Evolutionary conservation across 2,888 invertebrate species (phyloP).

Genomic region (Bembecia ichneumoniformis): DNA sequence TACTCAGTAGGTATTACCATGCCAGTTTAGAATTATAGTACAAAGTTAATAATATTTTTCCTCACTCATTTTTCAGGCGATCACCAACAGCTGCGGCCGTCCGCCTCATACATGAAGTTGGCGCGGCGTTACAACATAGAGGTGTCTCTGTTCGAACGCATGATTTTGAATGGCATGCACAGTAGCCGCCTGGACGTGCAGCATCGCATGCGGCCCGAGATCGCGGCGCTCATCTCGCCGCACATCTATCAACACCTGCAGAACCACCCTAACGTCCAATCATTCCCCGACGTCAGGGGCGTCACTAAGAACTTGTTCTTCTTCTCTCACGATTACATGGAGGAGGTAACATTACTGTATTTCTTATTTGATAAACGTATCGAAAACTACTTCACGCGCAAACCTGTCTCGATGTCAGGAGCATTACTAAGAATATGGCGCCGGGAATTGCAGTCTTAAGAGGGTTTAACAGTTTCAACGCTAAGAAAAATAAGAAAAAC

Average conservation of each 20-base stretch:
- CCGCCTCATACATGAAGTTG: constrained; percentile 76
- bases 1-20: no score
- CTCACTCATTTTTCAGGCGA: constrained; percentile 65
- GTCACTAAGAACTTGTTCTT: constrained; percentile 79
- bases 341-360: constrained; percentile 46
- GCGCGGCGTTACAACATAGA: constrained; percentile 78
- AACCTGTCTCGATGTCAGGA: no score
- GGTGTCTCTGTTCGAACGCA: constrained; percentile 85
- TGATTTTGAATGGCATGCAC: constrained; percentile 78
- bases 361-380: no score
- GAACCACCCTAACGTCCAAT: constrained; percentile 74
- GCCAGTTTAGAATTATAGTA: no score
- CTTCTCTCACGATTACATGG: constrained; percentile 73
- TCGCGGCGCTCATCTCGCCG: constrained; percentile 72
- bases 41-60: no score
- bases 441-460: no score
- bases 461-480: no score
- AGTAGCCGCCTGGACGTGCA: constrained; percentile 77
- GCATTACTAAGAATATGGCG: no score
- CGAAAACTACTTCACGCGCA: no score
- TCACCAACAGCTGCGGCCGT: constrained; percentile 85
- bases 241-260: constrained; percentile 77
- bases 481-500: no score
- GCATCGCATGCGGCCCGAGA: constrained; percentile 82
- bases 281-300: constrained; percentile 73